Evolutionary conservation across 1,140 invertebrate species (phyloP), one percentile per base, ranked within the genome.

Genomic region (Bombus breviceps): DNA sequence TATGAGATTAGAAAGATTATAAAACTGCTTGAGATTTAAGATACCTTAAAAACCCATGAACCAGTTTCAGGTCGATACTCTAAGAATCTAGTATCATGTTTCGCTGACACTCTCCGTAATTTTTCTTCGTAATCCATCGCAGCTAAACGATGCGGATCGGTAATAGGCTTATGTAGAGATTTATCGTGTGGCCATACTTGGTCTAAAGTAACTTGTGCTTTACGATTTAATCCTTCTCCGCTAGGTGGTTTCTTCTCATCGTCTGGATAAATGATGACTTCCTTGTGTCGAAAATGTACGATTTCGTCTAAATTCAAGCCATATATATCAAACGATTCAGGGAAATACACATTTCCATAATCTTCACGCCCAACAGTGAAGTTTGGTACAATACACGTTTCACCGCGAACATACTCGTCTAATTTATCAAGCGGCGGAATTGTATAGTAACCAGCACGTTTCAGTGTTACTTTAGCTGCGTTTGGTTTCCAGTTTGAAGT

Each of bases 31-130:
- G 10, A 10, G 53, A 25, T n/a, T 66, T 59, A 25, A 12, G 41
- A 78, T 88, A 98, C 97, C 93, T 97, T 97, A 90, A 98, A 98
- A 53, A 98, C 98, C 99, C 99, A 99, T 34, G 98, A 99, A 15
- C 99, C 99, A 64, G 98, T 99, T 93, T 98, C 97, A 1, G 99
- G 98, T 2, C 98, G 96, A 94, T 99, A 99, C 92, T 99, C 99
- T 28, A 99, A 97, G 93, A 99, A 99, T 74, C 97, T 97, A 0
- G 98, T 98, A 76, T 97, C 97, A 90, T 99, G 97, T 92, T 98
- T 98, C 72, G 97, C 96, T 83, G 98, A 98, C 6, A 98, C 97
- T 74, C 97, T 96, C 66, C 98, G 97, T 66, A 99, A 93, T 92
- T 98, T 98, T 25, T 97, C 97, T 91, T 98, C 97, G 95, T 98